Conservation (phyloP, 92 coral and sea anemone genomes). For the Chrysogorgia sp. region DNA sequence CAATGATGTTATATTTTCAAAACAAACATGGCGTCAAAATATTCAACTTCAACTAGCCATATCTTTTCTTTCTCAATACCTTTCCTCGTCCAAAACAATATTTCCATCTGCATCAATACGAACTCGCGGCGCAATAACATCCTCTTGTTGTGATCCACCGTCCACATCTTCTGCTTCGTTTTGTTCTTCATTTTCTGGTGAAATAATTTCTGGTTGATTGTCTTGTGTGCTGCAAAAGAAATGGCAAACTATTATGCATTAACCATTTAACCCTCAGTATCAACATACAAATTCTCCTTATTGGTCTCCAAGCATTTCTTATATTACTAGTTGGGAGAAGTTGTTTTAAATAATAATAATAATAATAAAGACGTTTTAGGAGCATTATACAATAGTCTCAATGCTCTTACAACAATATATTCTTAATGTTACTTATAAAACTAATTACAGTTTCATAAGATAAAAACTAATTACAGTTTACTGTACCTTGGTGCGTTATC, state of each 20-base stretch:
- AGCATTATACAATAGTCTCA: too few relatives aligned
- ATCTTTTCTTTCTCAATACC: too few relatives aligned
- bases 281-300: too few relatives aligned
- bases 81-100: constrained; percentile 93
- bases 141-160: constrained; percentile 29
- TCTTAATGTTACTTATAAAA: neutral
- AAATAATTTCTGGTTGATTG: constrained; percentile 4
- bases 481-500: constrained; percentile 3
- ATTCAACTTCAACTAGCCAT: too few relatives aligned
- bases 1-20: too few relatives aligned
- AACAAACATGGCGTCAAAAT: too few relatives aligned
- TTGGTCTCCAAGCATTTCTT: too few relatives aligned
- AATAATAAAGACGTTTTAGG: too few relatives aligned
- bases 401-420: too few relatives aligned
- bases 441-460: constrained; percentile 1
- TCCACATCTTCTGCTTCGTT: constrained; percentile 3
- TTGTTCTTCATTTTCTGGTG: constrained; percentile 6
- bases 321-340: too few relatives aligned
- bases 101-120: constrained; percentile 88
- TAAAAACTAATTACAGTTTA: neutral
- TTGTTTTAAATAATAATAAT: too few relatives aligned
- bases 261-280: too few relatives aligned
- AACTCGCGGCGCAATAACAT: constrained; percentile 81
- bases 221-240: constrained; percentile 15
- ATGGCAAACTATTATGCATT: neutral